phyloP scores from a whole-genome alignment of 2,888 invertebrate genomes.

The Nebria salina region DNA sequence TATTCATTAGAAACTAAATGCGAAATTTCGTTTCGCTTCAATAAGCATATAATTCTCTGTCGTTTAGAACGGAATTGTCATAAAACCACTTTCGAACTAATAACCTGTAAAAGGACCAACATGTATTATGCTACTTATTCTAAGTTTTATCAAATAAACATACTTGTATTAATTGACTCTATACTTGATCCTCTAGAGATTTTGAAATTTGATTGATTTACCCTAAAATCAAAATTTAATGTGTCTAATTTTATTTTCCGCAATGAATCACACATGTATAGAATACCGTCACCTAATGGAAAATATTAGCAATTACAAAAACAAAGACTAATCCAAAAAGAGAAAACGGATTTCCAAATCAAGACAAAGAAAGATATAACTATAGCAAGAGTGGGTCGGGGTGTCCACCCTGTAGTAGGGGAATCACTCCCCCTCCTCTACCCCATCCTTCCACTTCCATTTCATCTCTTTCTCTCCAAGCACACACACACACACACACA shows the following conservation, averaged over 20 bases:
- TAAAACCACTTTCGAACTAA: background rate
- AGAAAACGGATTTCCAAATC: background rate
- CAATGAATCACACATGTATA: too few species aligned
- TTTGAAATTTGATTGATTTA: too few species aligned
- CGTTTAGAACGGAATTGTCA: background rate
- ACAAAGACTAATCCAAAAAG: background rate
- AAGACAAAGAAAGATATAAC: background rate
- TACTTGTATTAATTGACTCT: too few species aligned
- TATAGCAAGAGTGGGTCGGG: background rate
- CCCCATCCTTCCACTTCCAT: slow-evolving; percentile 42
- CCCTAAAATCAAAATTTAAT: too few species aligned
- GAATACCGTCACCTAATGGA: too few species aligned
- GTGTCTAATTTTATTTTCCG: too few species aligned
- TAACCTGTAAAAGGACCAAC: too few species aligned
- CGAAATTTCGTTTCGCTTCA: slow-evolving; percentile 60
- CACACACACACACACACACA: background rate
- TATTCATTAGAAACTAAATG: slow-evolving; percentile 59
- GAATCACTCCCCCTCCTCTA: slow-evolving; percentile 43
- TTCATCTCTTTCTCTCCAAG: slow-evolving; percentile 11
- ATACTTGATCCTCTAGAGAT: too few species aligned
- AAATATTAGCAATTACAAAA: background rate
- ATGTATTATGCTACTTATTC: too few species aligned
- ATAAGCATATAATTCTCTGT: slow-evolving; percentile 44
- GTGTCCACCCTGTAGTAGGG: slow-evolving; percentile 28
- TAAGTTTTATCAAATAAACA: too few species aligned